Conservation (phyloP, 2,888 invertebrate species). For the Drosophila algonquin region DNA sequence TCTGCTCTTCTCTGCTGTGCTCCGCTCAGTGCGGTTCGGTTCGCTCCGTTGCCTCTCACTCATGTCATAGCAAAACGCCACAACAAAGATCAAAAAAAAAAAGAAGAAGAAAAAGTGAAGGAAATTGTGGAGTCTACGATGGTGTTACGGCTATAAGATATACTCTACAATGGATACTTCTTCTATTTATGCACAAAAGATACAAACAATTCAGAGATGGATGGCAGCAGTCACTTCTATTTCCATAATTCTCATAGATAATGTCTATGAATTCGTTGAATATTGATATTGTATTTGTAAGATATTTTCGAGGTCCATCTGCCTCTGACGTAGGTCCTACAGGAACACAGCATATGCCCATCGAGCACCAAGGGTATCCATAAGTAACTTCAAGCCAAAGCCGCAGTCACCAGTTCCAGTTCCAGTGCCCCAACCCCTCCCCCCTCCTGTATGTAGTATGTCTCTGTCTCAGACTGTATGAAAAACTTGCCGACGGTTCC, state of each 20-base stretch:
- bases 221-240: too few relatives aligned
- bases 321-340: too few relatives aligned
- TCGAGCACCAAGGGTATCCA: neutral
- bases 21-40: slow-evolving; percentile 9
- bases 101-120: slow-evolving; percentile 18
- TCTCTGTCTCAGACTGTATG: slow-evolving; percentile 32
- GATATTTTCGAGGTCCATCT: too few relatives aligned
- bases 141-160: neutral
- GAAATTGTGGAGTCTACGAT: neutral
- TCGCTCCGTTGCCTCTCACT: slow-evolving; percentile 64
- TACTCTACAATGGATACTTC: neutral
- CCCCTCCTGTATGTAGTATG: too few relatives aligned
- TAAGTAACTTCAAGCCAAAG: slow-evolving; percentile 5
- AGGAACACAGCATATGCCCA: too few relatives aligned
- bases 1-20: too few relatives aligned
- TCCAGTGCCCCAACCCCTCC: too few relatives aligned
- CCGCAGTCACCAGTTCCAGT: slow-evolving; percentile 8
- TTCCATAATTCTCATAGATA: too few relatives aligned
- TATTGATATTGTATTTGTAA: too few relatives aligned
- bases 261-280: too few relatives aligned
- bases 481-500: slow-evolving; percentile 66
- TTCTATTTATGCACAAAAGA: too few relatives aligned
- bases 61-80: slow-evolving; percentile 61
- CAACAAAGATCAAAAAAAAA: slow-evolving; percentile 30
- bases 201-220: neutral